Conservation (phyloP, 2,888 invertebrate genomes). For the Chirona hameri region DNA sequence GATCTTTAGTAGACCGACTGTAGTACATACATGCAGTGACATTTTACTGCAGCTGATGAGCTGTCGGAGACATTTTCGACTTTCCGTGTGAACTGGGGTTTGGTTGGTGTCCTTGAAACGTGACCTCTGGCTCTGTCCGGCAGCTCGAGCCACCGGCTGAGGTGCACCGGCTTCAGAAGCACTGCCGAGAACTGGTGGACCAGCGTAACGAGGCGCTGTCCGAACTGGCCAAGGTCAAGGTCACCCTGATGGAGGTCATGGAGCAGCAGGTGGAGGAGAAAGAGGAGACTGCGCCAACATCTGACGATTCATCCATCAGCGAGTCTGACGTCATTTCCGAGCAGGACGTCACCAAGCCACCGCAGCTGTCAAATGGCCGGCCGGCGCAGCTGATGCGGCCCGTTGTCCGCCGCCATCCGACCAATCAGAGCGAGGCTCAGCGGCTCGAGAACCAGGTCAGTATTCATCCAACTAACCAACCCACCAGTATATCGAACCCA, state of each 20-base stretch:
- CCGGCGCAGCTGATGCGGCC: not conserved
- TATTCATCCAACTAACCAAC: not conserved
- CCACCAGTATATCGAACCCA: not conserved
- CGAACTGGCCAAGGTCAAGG: constrained; percentile 12
- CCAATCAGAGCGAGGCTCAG: not conserved
- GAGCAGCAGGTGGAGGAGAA: not conserved
- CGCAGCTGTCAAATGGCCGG: not conserved
- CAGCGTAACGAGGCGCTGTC: constrained; percentile 7
- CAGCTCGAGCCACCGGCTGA: not conserved
- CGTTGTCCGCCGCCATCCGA: not conserved
- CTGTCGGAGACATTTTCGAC: too few species aligned
- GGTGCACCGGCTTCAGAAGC: not conserved
- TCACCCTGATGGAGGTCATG: not conserved
- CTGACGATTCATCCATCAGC: not conserved
- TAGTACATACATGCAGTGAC: not conserved
- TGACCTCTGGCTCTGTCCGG: not conserved
- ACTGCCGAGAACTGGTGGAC: not conserved
- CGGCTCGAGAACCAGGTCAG: not conserved
- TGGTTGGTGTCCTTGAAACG: too few species aligned
- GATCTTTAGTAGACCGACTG: not conserved
- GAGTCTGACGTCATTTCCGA: not conserved
- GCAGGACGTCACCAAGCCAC: not conserved
- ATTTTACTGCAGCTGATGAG: too few species aligned
- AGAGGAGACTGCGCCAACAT: not conserved
- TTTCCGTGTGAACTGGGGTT: too few species aligned